Evolutionary conservation across 2,888 invertebrate genomes (phyloP), one percentile per base, ranked within the genome.

Genomic region (Ommatoiulus sabulosus): DNA sequence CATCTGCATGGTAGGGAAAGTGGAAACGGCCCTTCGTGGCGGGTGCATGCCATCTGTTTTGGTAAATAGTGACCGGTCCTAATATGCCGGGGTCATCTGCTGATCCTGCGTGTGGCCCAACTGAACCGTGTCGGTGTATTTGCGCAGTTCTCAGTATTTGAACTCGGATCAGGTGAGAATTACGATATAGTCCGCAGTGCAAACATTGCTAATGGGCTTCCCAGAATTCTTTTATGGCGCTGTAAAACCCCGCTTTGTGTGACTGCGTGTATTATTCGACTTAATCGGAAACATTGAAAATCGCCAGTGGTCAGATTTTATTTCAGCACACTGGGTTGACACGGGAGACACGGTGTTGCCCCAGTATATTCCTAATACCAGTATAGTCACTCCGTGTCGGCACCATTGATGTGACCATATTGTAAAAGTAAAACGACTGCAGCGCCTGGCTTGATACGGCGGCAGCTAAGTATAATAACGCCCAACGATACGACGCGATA

Each of bases 281-380:
- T 72, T 72, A 72, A 72, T 72, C 72, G 20, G 72, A 72, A 72
- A 72, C 72, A 24, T 24, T 24, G 72, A 20, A 72, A 72, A 72
- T 72, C 72, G 72, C 24, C 72, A 72, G 72, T 72, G 72, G 72
- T 72, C 3, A 72, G 63, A 63, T n/a, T n/a, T 63, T n/a, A 63
- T 63, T 17, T 63, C n/a, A 52, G 52, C 52, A n/a, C n/a, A n/a
- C n/a, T n/a, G n/a, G n/a, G n/a, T n/a, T n/a, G n/a, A n/a, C n/a
- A n/a, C n/a, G n/a, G n/a, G n/a, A n/a, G n/a, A n/a, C n/a, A n/a
- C n/a, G n/a, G n/a, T n/a, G n/a, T n/a, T n/a, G n/a, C n/a, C n/a
- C n/a, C n/a, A n/a, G n/a, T n/a, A n/a, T n/a, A n/a, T n/a, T n/a
- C n/a, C n/a, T n/a, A n/a, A n/a, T n/a, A n/a, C n/a, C n/a, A n/a